phyloP scores from a whole-genome alignment of 2,888 invertebrate species.

The Cephus rjabovi region DNA sequence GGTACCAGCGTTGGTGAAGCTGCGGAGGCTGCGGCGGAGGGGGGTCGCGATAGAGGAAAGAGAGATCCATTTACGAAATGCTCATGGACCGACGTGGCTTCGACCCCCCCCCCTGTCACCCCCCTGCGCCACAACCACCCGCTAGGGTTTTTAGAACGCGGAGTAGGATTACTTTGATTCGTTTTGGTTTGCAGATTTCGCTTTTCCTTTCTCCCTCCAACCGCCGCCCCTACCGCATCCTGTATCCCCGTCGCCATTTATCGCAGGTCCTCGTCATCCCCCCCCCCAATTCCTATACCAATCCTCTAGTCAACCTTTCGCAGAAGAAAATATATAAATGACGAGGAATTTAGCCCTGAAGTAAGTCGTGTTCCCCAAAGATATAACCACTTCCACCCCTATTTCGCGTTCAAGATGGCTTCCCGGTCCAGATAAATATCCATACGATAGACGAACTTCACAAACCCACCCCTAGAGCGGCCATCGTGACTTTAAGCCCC shows the following conservation, averaged over 20 bases:
- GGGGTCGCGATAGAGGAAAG: background rate
- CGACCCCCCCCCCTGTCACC: slow-evolving; percentile 18
- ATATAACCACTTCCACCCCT: background rate
- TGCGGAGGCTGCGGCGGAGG: background rate
- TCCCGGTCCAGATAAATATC: background rate
- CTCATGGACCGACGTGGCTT: slow-evolving; percentile 53
- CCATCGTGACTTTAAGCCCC: background rate
- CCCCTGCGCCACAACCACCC: slow-evolving; percentile 37
- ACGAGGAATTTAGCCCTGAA: background rate
- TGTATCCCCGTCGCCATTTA: background rate
- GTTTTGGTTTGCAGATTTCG: slow-evolving; percentile 65
- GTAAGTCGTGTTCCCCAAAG: background rate
- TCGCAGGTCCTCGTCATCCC: background rate
- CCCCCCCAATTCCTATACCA: background rate
- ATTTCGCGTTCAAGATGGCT: background rate
- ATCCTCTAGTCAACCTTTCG: background rate
- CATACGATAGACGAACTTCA: background rate
- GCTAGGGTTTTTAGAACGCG: slow-evolving; percentile 54
- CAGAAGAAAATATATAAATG: slow-evolving; percentile 3
- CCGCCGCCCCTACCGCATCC: background rate
- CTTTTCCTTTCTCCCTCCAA: slow-evolving; percentile 38
- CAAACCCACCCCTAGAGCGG: background rate
- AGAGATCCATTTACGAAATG: slow-evolving; percentile 64
- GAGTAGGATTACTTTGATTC: slow-evolving; percentile 64
- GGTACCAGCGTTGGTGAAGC: background rate